Base-by-base conservation (phyloP, 2,113 vertebrate genomes). In the Cynocephalus volans region DNA sequence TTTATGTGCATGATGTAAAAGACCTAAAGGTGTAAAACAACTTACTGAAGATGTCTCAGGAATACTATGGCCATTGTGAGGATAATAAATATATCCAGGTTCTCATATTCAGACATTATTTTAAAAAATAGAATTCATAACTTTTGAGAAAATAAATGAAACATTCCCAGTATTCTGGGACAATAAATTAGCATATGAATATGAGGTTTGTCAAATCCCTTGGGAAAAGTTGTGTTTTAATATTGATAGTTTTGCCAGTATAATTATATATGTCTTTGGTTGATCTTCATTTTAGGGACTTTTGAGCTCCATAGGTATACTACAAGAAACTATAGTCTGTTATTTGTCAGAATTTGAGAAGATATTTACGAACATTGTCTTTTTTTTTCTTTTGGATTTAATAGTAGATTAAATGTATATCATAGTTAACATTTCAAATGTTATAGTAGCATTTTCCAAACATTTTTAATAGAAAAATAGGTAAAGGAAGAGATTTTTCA, bases 341-440 rank as follows among this genome's bases (percentile, higher is more conserved):
- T 85, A 79, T n/a, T 60, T 83, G 18, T 6, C 6, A 96, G n/a
- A 92, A 77, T 60, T 77, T 92, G 41, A 90, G 36, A 86, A 95
- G 52, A 52, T 82, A 90, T 80, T 79, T 54, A 11, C 54, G 82
- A 86, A 65, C 17, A 5, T 60, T 65, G 7, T n/a, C 5, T 6
- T 76, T 75, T 91, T 70, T 54, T 90, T 86, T 48, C 26, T 72
- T 88, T 86, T 81, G 31, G 24, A 81, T 7, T 54, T 94, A 80
- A 36, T 2, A 52, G 19, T 73, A 76, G 13, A 83, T 60, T 17
- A 75, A 91, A 77, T 62, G 36, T 83, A 21, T 69, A 60, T 79
- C 8, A 56, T 52, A 90, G 8, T 96, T 81, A 87, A 8, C 60
- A 84, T 67, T 62, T 85, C 15, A 81, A 81, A 91, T 24, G 26